These are phyloP conservation scores for Macroramphosus scolopax DNA, from an alignment of 2,797 vertebrate species.

Conservation along the genomic window DNA sequence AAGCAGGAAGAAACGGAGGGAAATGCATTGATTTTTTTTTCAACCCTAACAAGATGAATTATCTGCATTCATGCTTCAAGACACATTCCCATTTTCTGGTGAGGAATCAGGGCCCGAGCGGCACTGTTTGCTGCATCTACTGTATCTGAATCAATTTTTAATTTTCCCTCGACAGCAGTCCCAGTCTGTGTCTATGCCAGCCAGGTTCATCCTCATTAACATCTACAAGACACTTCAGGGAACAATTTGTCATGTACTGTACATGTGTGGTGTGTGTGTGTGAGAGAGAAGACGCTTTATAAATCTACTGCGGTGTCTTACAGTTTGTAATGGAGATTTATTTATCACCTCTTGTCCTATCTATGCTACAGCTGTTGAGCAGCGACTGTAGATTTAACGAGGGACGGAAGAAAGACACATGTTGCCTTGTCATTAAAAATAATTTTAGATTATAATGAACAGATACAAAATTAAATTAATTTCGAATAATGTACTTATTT, in stretches of 20 bases:
- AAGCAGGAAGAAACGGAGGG: too few species aligned
- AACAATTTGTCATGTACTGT: constrained; percentile 42
- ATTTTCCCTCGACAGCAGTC: constrained; percentile 9
- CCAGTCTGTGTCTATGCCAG: constrained; percentile 21
- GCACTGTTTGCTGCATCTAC: not conserved
- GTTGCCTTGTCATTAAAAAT: not conserved
- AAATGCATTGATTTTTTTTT: constrained; percentile 26
- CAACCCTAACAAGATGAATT: constrained; percentile 17
- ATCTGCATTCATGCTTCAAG: constrained; percentile 30
- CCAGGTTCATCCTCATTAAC: constrained; percentile 61
- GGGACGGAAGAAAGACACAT: not conserved
- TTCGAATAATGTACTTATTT: too few species aligned
- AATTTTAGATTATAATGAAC: not conserved
- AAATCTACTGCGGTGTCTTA: constrained; percentile 4
- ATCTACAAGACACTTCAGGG: constrained; percentile 40
- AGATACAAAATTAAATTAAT: too few species aligned
- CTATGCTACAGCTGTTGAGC: too few species aligned
- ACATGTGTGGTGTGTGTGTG: constrained; percentile 13
- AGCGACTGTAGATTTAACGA: too few species aligned
- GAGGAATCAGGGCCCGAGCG: constrained; percentile 33
- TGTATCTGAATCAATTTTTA: constrained; percentile 26
- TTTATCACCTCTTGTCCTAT: not conserved
- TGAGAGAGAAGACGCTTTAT: constrained; percentile 12
- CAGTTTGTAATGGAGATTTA: constrained; percentile 14
- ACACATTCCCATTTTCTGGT: constrained; percentile 17